phyloP scores from a whole-genome alignment of 1,140 invertebrate species.

The Gyrodactylus salaris region DNA sequence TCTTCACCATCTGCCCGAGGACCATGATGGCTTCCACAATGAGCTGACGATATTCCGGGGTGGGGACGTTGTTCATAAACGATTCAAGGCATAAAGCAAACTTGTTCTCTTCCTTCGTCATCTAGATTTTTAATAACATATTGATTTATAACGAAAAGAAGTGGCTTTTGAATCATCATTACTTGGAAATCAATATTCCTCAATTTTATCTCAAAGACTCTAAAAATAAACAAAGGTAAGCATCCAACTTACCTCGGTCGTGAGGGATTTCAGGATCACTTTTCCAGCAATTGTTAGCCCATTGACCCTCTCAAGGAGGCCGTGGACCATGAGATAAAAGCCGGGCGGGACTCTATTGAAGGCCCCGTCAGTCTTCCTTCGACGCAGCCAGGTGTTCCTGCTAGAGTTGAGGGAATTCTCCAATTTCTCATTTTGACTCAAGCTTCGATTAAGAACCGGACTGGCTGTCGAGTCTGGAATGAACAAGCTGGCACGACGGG shows the following conservation, averaged over 20 bases:
- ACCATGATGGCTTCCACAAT: conserved; percentile 90
- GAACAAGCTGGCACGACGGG: no score
- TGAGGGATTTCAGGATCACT: not conserved
- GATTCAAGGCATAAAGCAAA: conserved; percentile 86
- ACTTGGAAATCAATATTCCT: not conserved
- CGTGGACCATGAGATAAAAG: conserved; percentile 76
- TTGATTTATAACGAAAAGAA: no score
- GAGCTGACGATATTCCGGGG: conserved; percentile 85
- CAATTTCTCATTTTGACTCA: not conserved
- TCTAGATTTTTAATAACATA: no score
- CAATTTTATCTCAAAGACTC: not conserved
- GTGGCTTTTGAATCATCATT: not conserved
- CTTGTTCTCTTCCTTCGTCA: conserved; percentile 89
- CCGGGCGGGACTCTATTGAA: conserved; percentile 73
- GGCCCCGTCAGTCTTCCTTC: conserved; percentile 65
- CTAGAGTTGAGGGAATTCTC: not conserved
- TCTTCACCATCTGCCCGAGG: conserved; percentile 38
- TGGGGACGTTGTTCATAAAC: conserved; percentile 74
- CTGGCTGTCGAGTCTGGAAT: no score
- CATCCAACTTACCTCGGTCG: not conserved
- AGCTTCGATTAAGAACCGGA: no score
- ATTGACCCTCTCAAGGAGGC: conserved; percentile 38
- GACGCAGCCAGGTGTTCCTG: conserved; percentile 67
- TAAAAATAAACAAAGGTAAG: not conserved
- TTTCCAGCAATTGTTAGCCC: not conserved